Evolutionary conservation across 1,140 invertebrate genomes (phyloP), one percentile per base, ranked within the genome.

Genomic region (Gryllus bimaculatus): DNA sequence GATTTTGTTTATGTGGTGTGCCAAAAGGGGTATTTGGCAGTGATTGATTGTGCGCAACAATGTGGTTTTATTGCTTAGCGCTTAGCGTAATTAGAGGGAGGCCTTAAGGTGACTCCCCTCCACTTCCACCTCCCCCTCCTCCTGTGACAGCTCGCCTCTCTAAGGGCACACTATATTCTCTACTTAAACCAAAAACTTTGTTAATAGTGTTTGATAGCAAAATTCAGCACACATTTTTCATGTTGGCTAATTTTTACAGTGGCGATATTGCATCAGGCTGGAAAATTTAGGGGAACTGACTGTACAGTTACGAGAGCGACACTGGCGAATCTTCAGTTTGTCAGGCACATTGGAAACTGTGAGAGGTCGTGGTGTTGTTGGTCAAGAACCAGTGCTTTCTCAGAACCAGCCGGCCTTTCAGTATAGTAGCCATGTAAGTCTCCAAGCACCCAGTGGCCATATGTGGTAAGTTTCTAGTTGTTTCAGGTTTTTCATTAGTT

Each of bases 391-490:
- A 75, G 90, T 96, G 77, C 89, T 99, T 73, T 95, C 95, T 10
- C 91, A 92, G 82, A 89, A 90, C 73, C 90, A 94, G 81, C 97
- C 97, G 77, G 96, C 96, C 82, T 99, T 98, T 88, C 97, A 99
- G 86, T 99, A 99, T 85, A 96, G 94, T 84, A 97, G 95, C 86
- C 97, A 99, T 87, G 96, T 99, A 48, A 96, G 95, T 82, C 88
- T 99, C 78, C 96, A 98, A 87, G 96, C 96, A 76, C 96, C 96
- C n/a, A 96, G 95, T 86, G 97, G 97, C 49, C 96, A 98, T 84
- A 99, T 99, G 97, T 98, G 97, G 97, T 95, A 87, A 86, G 86
- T 85, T 78, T 15, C n/a, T n/a, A n/a, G 66, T 18, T 73, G 20
- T 73, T 8, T 73, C 15, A 8, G 8, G 26, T 39, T 39, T 39